Conservation (phyloP, 2,888 invertebrate genomes). For the Anorthoa munda region DNA sequence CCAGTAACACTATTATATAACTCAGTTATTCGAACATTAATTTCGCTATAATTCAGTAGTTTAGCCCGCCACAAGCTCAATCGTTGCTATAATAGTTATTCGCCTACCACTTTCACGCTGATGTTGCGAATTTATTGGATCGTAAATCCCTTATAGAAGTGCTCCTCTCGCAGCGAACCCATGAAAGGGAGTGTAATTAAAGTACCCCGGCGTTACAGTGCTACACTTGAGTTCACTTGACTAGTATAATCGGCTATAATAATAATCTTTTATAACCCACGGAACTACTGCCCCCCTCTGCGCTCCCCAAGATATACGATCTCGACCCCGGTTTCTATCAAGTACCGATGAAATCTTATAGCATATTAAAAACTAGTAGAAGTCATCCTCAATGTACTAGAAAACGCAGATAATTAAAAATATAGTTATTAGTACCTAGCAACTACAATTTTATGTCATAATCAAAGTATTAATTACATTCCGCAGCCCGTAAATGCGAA, state of each 20-base stretch:
- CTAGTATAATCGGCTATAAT: slow-evolving; percentile 57
- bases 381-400: slow-evolving; percentile 17
- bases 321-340: slow-evolving; percentile 35
- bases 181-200: slow-evolving; percentile 65
- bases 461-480: slow-evolving; percentile 54
- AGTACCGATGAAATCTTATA: slow-evolving; percentile 53
- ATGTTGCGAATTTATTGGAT: slow-evolving; percentile 64
- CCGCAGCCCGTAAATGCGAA: slow-evolving; percentile 28
- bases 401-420: slow-evolving; percentile 48
- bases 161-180: slow-evolving; percentile 55
- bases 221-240: slow-evolving; percentile 57
- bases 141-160: slow-evolving; percentile 70
- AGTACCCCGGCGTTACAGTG: slow-evolving; percentile 57
- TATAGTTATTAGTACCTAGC: slow-evolving; percentile 40
- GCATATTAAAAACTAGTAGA: slow-evolving; percentile 42
- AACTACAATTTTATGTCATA: slow-evolving; percentile 42
- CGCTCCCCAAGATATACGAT: slow-evolving; percentile 40
- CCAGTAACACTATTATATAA: slow-evolving; percentile 33
- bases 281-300: slow-evolving; percentile 53
- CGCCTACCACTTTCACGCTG: slow-evolving; percentile 63
- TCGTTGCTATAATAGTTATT: slow-evolving; percentile 60
- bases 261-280: slow-evolving; percentile 53
- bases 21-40: slow-evolving; percentile 52
- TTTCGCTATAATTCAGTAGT: slow-evolving; percentile 55
- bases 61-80: slow-evolving; percentile 41